A percentile compares a stretch with the other conserved stretches of the same genome.
Evolutionary conservation across 2,888 invertebrate genomes (phyloP).

Genomic region (Cerceris rybyensis): DNA sequence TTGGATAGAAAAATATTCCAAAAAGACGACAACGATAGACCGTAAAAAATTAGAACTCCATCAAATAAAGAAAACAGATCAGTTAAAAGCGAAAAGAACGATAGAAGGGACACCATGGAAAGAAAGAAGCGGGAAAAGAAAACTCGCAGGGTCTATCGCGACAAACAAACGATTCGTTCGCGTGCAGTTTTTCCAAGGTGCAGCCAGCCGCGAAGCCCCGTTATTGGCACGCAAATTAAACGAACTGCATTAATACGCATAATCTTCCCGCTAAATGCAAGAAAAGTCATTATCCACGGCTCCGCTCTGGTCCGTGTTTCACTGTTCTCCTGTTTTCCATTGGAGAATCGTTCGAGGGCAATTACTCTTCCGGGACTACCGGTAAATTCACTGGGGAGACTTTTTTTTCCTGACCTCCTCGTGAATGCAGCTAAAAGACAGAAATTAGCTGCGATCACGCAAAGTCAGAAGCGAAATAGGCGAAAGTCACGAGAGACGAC

Average conservation of each 20-base stretch:
- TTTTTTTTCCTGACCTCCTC: conserved; percentile 20
- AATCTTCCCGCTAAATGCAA: conserved; percentile 1
- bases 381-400: conserved; percentile 35
- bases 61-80: too few species aligned
- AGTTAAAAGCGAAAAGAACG: too few species aligned
- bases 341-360: conserved; percentile 26
- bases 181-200: neutral
- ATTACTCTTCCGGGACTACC: conserved; percentile 29
- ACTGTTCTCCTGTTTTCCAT: neutral
- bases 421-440: neutral
- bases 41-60: too few species aligned
- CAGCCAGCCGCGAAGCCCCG: neutral
- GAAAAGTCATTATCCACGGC: conserved; percentile 19
- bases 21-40: too few species aligned
- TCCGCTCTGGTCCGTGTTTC: neutral
- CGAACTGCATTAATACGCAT: conserved; percentile 18
- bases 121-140: too few species aligned
- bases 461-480: conserved; percentile 44
- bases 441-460: conserved; percentile 55
- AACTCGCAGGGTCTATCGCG: too few species aligned
- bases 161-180: neutral
- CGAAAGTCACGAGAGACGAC: conserved; percentile 51
- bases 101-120: too few species aligned
- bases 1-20: too few species aligned
- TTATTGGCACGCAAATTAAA: conserved; percentile 5